phyloP scores from a whole-genome alignment of 2,797 vertebrate genomes.

The Enteromius thamalakanensis region DNA sequence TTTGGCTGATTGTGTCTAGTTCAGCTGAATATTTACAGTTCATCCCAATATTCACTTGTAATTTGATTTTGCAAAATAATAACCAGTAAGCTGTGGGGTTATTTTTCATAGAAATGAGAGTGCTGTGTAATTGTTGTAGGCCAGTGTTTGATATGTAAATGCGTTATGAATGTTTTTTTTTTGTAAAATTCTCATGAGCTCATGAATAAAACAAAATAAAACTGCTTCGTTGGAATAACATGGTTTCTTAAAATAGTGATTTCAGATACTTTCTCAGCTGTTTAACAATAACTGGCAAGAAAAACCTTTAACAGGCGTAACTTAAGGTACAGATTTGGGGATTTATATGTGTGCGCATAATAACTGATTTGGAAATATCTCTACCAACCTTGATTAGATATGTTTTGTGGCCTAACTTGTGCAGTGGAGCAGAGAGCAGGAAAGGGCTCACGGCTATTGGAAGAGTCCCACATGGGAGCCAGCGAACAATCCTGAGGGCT shows the following conservation, averaged over 20 bases:
- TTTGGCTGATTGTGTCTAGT: neutral
- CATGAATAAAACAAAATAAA: neutral
- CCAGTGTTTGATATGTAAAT: neutral
- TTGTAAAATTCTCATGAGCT: neutral
- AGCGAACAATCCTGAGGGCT: conserved; percentile 3
- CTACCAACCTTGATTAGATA: neutral
- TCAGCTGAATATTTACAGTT: neutral
- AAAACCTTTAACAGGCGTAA: neutral
- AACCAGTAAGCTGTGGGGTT: neutral
- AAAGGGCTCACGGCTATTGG: neutral
- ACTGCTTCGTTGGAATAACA: conserved; percentile 1
- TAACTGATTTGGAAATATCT: neutral
- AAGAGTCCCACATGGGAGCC: conserved; percentile 23
- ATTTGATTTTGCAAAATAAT: neutral
- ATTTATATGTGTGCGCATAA: neutral
- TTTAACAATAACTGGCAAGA: neutral
- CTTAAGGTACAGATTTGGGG: neutral
- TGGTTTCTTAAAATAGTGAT: neutral
- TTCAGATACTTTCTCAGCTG: neutral
- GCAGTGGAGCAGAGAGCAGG: neutral
- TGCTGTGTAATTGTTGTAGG: neutral
- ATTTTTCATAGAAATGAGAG: neutral
- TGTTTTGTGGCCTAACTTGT: conserved; percentile 17
- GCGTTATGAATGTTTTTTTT: neutral
- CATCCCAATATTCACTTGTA: neutral